These are phyloP conservation scores for Gryon sp. DNA, from an alignment of 1,140 invertebrate genomes.

Conservation along the genomic window DNA sequence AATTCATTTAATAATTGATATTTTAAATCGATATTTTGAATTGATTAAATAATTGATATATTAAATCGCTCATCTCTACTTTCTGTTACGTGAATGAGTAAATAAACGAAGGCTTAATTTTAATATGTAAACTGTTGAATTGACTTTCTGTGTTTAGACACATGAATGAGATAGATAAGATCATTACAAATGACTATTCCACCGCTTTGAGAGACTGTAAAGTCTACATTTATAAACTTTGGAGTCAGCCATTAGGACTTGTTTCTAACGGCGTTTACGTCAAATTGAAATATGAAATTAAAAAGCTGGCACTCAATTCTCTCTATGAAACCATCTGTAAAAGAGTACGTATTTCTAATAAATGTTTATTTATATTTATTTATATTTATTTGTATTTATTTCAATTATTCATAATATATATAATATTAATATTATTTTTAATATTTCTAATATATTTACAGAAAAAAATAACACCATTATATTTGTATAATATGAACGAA, in stretches of 20 bases:
- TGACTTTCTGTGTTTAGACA: constrained; percentile 12
- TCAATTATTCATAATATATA: not conserved
- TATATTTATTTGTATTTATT: not conserved
- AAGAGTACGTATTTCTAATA: not conserved
- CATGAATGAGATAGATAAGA: constrained; percentile 4
- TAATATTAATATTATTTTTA: not conserved
- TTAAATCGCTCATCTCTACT: too few relatives aligned
- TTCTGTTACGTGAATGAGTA: too few relatives aligned
- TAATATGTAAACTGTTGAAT: too few relatives aligned
- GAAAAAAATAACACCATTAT: constrained; percentile 5
- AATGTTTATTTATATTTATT: not conserved
- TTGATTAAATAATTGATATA: too few relatives aligned
- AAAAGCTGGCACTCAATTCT: not conserved
- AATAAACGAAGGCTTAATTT: too few relatives aligned
- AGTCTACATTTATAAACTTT: constrained; percentile 1
- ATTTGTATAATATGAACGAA: constrained; percentile 3
- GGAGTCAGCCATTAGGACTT: constrained; percentile 6
- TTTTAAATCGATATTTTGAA: too few relatives aligned
- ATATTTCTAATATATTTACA: constrained; percentile 2
- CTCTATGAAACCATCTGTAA: constrained; percentile 10
- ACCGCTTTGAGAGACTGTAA: not conserved
- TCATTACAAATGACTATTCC: not conserved
- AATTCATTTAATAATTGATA: too few relatives aligned
- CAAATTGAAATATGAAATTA: constrained; percentile 5
- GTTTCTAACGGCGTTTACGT: not conserved